Base-by-base conservation (phyloP, 2,888 invertebrate species). In the Camptogramma bilineatum region DNA sequence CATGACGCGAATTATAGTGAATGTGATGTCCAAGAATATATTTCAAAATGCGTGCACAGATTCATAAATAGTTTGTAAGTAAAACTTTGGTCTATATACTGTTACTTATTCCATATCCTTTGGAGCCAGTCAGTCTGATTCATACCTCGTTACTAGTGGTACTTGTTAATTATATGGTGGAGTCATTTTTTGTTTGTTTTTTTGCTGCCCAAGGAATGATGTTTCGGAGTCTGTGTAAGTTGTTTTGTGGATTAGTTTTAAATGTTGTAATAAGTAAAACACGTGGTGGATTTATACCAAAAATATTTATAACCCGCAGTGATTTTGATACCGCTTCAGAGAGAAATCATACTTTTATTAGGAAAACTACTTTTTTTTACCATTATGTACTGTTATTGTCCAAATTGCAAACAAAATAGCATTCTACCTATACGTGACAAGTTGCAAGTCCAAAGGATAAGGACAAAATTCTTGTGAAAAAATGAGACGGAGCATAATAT, bases 191-290 rank as follows among this genome's bases (percentile, higher is more conserved):
- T 72, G 69, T 76, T 79, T 79, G 73, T 72, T 76, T 80, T 79
- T 68, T 73, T 73, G 90, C 90, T 83, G 84, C 84, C 66, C 57
- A 69, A 73, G 71, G 84, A 87, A 74, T 88, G 79, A 92, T 92
- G 91, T 91, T 91, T 72, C 78, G 87, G 68, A 92, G 91, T 84
- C 83, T 85, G 72, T 86, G 91, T 92, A 86, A 92, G 91, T 90
- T 56, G 24, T 13, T 55, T 34, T 34, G 34, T 39, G 16, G 53
- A 42, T 42, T 16, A 42, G 42, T 53, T 13, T 44, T 21, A 28
- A n/a, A n/a, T n/a, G n/a, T n/a, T n/a, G 13, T 1, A 34, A 34
- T 18, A 7, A 4, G 24, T 28, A 42, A 42, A 39, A 52, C 13
- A 39, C 34, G 34, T 39, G 34, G 0, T 39, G 34, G 13, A 13